Percentiles rank a stretch among this genome's conserved stretches.
These are phyloP conservation scores for Myotis lucifugus DNA, from an alignment of 2,113 vertebrate species.

Conservation along the genomic window DNA sequence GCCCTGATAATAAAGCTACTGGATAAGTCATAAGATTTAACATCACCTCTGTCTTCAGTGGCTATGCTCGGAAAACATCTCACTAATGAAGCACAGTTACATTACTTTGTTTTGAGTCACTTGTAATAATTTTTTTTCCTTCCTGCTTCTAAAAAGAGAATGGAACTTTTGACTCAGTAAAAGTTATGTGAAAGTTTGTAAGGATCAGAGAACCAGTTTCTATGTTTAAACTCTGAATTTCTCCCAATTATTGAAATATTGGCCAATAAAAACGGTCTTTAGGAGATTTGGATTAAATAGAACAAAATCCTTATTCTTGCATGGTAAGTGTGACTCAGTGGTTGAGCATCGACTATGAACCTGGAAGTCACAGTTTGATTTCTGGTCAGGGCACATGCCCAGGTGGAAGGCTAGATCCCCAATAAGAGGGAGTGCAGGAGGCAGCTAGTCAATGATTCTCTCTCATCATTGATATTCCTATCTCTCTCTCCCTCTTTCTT, in stretches of 20 bases:
- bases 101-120: constrained; percentile 74
- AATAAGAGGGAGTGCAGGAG: too few relatives aligned
- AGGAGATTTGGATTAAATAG: not conserved
- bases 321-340: too few relatives aligned
- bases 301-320: not conserved
- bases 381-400: too few relatives aligned
- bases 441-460: too few relatives aligned
- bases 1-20: not conserved
- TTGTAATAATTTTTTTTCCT: constrained; percentile 60
- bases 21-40: not conserved
- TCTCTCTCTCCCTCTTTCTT: not conserved
- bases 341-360: too few relatives aligned
- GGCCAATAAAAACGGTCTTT: not conserved
- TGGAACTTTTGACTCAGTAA: constrained; percentile 76
- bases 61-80: not conserved
- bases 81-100: constrained; percentile 39
- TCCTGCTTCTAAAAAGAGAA: constrained; percentile 76
- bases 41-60: not conserved
- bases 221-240: not conserved
- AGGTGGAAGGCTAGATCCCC: too few relatives aligned
- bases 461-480: too few relatives aligned
- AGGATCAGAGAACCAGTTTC: constrained; percentile 51
- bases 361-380: too few relatives aligned
- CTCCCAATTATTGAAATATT: not conserved
- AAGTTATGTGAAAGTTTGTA: constrained; percentile 57